A percentile compares a stretch with the other conserved stretches of the same genome.
Evolutionary conservation across 2,888 invertebrate species (phyloP).

Genomic region (Agrotis segetum): DNA sequence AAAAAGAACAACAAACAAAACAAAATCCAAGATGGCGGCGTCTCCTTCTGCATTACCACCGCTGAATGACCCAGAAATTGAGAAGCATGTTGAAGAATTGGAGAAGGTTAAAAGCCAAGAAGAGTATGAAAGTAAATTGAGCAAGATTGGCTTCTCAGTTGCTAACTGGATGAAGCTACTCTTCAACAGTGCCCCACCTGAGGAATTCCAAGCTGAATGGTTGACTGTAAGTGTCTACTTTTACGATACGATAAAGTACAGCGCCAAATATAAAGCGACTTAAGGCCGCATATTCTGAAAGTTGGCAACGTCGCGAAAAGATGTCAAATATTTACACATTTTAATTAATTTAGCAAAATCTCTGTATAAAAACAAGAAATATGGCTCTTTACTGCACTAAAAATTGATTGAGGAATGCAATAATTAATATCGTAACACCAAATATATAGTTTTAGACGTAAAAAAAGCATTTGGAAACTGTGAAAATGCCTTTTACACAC

Average conservation of each 20-base stretch:
- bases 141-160: conserved; percentile 76
- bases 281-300: too few relatives aligned
- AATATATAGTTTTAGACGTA: too few relatives aligned
- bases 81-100: conserved; percentile 75
- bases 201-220: conserved; percentile 83
- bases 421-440: too few relatives aligned
- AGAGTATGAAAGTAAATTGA: conserved; percentile 76
- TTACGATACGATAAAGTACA: neutral
- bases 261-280: too few relatives aligned
- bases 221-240: conserved; percentile 76
- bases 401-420: too few relatives aligned
- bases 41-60: conserved; percentile 60
- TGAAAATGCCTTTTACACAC: too few relatives aligned
- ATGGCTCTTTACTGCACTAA: too few relatives aligned
- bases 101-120: conserved; percentile 75
- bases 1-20: conserved; percentile 1
- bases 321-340: too few relatives aligned
- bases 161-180: conserved; percentile 82
- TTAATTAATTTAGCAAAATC: too few relatives aligned
- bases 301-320: too few relatives aligned
- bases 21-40: conserved; percentile 75
- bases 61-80: conserved; percentile 71
- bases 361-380: too few relatives aligned
- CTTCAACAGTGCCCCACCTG: conserved; percentile 73
- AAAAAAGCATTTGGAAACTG: too few relatives aligned